A percentile compares a stretch with the other conserved stretches of the same genome.
Evolutionary conservation across 30 jellyfish, hydroid and myxozoan species (phyloP).

Genomic region (Euphysa ruthae): DNA sequence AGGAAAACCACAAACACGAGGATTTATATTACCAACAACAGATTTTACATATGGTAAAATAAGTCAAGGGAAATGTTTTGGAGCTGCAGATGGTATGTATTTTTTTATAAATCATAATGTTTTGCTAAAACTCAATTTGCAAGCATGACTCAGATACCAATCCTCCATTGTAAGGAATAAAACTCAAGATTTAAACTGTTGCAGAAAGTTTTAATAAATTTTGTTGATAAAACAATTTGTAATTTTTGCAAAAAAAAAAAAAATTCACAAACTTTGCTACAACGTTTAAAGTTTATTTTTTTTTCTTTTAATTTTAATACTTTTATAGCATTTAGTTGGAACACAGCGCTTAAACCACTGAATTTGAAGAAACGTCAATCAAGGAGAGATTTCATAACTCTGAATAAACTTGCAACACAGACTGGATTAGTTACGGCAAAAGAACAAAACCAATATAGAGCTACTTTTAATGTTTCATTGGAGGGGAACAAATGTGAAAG

Average conservation of each 20-base stretch:
- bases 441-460: slow-evolving; percentile 77
- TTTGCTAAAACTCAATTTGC: neutral
- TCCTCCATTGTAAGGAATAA: too few relatives aligned
- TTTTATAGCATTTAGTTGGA: slow-evolving; percentile 53
- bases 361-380: neutral
- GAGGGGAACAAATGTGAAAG: neutral
- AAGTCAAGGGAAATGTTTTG: slow-evolving; percentile 50
- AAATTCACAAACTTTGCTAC: too few relatives aligned
- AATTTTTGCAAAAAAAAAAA: too few relatives aligned
- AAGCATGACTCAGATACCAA: too few relatives aligned
- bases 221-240: too few relatives aligned
- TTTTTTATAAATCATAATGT: neutral
- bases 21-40: slow-evolving; percentile 81
- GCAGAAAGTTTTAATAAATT: too few relatives aligned
- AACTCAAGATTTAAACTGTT: too few relatives aligned
- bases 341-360: slow-evolving; percentile 9
- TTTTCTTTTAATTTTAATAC: too few relatives aligned
- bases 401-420: slow-evolving; percentile 89
- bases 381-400: slow-evolving; percentile 56
- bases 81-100: slow-evolving; percentile 75
- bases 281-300: too few relatives aligned
- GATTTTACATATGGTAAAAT: slow-evolving; percentile 74
- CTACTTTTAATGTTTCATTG: slow-evolving; percentile 28
- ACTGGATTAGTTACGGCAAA: slow-evolving; percentile 87
- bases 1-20: slow-evolving; percentile 79